Conservation (phyloP, 1,140 invertebrate genomes). For the Eriosoma lanigerum region DNA sequence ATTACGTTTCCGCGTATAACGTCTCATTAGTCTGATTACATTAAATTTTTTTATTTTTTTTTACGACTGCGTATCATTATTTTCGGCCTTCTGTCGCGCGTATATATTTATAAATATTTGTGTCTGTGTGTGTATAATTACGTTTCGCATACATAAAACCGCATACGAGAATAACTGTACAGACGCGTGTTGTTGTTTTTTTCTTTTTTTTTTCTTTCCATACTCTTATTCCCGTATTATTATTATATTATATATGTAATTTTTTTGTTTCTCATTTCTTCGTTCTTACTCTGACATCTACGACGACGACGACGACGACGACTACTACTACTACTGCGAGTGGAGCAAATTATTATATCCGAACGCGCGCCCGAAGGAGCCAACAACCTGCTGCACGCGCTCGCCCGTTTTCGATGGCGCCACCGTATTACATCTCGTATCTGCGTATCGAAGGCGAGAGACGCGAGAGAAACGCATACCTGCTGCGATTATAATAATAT, state of each 20-base stretch:
- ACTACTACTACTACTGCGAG: too few relatives aligned
- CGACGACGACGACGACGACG: too few relatives aligned
- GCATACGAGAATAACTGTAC: neutral
- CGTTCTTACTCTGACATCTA: too few relatives aligned
- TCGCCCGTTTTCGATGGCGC: neutral
- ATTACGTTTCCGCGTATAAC: neutral
- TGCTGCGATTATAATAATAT: neutral
- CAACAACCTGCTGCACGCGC: conserved; percentile 9
- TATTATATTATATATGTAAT: too few relatives aligned
- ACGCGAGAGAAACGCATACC: neutral
- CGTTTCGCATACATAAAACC: too few relatives aligned
- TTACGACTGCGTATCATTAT: conserved; percentile 2
- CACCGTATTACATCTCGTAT: neutral
- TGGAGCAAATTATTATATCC: neutral
- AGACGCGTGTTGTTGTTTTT: neutral
- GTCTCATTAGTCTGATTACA: neutral
- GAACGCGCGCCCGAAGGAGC: neutral
- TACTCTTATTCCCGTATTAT: neutral
- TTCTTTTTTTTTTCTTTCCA: neutral
- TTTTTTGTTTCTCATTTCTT: neutral
- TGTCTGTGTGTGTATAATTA: too few relatives aligned
- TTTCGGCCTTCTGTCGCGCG: neutral
- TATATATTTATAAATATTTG: neutral
- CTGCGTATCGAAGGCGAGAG: neutral
- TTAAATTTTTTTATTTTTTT: neutral